Evolutionary conservation across 1,140 invertebrate species (phyloP), one percentile per base, ranked within the genome.

Genomic region (Forficula auricularia): DNA sequence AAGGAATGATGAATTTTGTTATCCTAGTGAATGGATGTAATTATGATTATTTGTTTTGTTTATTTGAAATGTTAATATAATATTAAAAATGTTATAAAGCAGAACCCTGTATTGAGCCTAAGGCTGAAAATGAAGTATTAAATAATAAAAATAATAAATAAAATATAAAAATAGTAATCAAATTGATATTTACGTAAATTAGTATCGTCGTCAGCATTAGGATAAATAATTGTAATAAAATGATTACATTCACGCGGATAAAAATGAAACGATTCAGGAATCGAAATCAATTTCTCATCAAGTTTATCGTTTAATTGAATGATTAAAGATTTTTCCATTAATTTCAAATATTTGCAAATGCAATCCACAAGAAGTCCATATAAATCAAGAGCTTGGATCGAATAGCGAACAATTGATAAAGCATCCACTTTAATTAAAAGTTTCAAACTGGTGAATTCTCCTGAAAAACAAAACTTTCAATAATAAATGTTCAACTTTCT

Each of bases 291-390:
- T 44, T 47, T 19, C 52, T 59, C 51, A n/a, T n/a, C n/a, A n/a
- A n/a, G n/a, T n/a, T n/a, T n/a, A 50, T 58, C 50, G 55, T 66
- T 56, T 40, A 68, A 54, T 60, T 73, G 68, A 47, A 68, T 63
- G 35, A 70, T 56, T 18, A 80, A 58, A 15, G 66, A 70, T 47
- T 65, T 63, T 50, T 76, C 71, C 46, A 78, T 64, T 33, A 79
- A 57, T 47, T 67, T 66, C 20, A 83, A 61, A 42, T 76, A 73
- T 30, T 76, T 64, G 51, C 77, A 78, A 36, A 77, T 67, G 46
- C 77, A 75, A 57, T 81, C 77, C 4, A 82, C 72, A 6, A 83
- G 59, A 45, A 81, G 72, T 49, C 72, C 73, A 54, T 82, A 81
- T 0, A 83, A 52, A 14, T 75, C 67, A 44, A 64, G 58, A 14